A percentile compares a stretch with the other conserved stretches of the same genome.
These are phyloP conservation scores for Saxicola maurus DNA, from an alignment of 2,797 vertebrate species.

Conservation along the genomic window DNA sequence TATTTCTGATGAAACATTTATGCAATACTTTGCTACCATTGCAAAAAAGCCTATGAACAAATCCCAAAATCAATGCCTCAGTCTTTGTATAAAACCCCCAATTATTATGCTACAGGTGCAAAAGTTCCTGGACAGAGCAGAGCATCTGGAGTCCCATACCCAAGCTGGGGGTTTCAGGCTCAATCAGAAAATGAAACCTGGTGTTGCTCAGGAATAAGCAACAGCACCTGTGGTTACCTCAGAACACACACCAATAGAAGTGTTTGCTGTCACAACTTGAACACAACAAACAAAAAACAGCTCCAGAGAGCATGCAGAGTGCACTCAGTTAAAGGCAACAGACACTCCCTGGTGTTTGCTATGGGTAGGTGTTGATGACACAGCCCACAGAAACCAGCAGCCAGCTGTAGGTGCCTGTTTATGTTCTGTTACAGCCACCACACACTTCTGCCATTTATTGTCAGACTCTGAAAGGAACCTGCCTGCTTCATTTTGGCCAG, in stretches of 20 bases:
- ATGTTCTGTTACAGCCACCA: not conserved
- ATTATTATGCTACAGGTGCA: not conserved
- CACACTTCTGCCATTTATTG: rapidly evolving
- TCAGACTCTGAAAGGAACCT: not conserved
- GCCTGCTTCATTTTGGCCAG: slow-evolving; percentile 99
- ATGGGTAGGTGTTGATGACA: rapidly evolving
- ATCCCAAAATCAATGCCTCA: not conserved
- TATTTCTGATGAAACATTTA: not conserved
- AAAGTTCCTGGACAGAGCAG: not conserved
- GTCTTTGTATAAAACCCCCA: not conserved
- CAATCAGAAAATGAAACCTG: not conserved
- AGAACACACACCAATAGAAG: not conserved
- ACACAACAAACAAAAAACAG: not conserved
- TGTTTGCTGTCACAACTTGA: not conserved
- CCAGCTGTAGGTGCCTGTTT: not conserved
- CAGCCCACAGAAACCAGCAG: not conserved
- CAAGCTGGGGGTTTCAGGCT: not conserved
- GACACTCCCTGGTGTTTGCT: not conserved
- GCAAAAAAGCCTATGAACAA: not conserved
- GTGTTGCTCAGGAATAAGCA: not conserved
- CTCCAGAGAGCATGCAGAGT: too few species aligned
- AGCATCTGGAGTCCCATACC: not conserved
- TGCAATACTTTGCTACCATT: not conserved
- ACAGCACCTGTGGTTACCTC: not conserved
- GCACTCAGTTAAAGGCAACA: not conserved